Conservation (phyloP, 2,113 vertebrate species). For the Oceanites oceanicus region DNA sequence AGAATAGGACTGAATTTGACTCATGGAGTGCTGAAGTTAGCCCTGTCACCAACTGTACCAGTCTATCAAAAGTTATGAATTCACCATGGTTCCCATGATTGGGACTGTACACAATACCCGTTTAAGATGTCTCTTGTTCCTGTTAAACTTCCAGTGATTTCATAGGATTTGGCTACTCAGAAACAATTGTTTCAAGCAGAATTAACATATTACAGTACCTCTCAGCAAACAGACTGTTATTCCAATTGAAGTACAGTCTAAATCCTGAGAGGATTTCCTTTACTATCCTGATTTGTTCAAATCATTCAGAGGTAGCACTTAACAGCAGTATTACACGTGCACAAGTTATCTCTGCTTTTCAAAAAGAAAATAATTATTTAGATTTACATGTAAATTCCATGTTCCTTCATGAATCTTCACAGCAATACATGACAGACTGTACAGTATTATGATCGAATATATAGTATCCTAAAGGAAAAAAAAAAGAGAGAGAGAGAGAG, state of each 20-base stretch:
- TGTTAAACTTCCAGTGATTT: background rate
- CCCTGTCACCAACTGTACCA: background rate
- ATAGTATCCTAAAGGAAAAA: background rate
- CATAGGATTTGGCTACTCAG: background rate
- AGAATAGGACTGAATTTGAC: background rate
- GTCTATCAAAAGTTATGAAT: background rate
- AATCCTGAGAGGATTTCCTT: background rate
- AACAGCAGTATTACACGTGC: background rate
- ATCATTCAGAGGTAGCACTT: background rate
- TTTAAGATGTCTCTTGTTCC: background rate
- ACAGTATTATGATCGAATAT: background rate
- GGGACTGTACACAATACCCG: background rate
- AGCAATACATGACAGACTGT: background rate
- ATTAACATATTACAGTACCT: background rate
- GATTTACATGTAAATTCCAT: background rate
- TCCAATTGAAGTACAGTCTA: background rate
- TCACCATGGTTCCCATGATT: background rate
- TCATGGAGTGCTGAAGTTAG: background rate
- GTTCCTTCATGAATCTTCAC: background rate
- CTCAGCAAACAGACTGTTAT: background rate
- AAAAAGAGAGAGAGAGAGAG: too few relatives aligned
- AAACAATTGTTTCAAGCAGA: background rate
- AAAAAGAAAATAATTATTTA: background rate
- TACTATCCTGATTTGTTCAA: background rate
- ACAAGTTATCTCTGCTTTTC: background rate